These are phyloP conservation scores for Gadus macrocephalus DNA, from an alignment of 2,113 vertebrate genomes.

Conservation along the genomic window DNA sequence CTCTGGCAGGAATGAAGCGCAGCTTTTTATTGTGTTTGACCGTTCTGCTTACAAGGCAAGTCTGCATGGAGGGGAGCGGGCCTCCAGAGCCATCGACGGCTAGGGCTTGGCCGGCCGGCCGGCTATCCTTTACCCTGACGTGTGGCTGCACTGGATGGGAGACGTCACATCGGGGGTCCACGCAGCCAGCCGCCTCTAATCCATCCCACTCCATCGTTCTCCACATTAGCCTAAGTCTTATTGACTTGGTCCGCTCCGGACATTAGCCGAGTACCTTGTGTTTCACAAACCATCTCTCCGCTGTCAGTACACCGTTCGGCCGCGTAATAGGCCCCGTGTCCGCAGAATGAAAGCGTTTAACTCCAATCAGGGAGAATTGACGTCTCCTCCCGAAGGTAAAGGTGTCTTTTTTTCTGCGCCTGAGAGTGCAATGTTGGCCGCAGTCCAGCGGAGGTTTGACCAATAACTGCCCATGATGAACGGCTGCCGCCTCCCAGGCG, in stretches of 20 bases:
- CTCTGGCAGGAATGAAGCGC: neutral
- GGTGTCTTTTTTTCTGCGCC: slow-evolving; percentile 63
- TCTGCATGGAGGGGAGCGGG: slow-evolving; percentile 10
- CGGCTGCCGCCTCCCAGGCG: slow-evolving; percentile 52
- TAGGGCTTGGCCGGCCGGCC: neutral
- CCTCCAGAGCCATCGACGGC: slow-evolving; percentile 2
- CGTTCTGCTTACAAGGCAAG: neutral
- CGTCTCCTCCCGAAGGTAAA: slow-evolving; percentile 65
- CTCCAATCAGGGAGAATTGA: slow-evolving; percentile 68
- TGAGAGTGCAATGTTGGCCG: slow-evolving; percentile 71
- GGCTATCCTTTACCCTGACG: neutral
- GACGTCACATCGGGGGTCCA: slow-evolving; percentile 8
- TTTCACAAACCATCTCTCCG: slow-evolving; percentile 60
- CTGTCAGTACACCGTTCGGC: slow-evolving; percentile 55
- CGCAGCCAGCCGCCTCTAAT: slow-evolving; percentile 34
- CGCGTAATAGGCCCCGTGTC: slow-evolving; percentile 59
- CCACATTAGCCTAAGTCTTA: slow-evolving; percentile 47
- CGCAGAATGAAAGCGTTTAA: slow-evolving; percentile 68
- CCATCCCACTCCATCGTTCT: slow-evolving; percentile 32
- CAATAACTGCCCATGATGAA: slow-evolving; percentile 62
- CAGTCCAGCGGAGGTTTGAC: slow-evolving; percentile 55
- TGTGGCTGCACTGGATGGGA: slow-evolving; percentile 15
- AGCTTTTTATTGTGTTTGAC: slow-evolving; percentile 5
- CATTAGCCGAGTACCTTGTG: slow-evolving; percentile 61
- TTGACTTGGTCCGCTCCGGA: slow-evolving; percentile 63